phyloP scores from a whole-genome alignment of 2,113 vertebrate species.

The Ptychochromis oligacanthus region DNA sequence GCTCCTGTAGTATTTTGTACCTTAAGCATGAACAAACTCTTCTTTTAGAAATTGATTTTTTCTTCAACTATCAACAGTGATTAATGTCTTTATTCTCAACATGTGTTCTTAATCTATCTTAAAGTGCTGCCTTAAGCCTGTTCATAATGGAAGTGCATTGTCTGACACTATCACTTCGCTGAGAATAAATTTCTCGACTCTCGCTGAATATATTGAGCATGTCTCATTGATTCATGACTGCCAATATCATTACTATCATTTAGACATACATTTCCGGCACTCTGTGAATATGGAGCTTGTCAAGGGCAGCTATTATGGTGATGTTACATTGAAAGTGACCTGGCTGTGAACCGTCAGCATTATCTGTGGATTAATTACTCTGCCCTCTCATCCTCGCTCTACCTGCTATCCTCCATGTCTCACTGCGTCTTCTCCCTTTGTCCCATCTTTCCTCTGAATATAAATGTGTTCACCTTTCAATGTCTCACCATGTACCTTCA shows the following conservation, averaged over 20 bases:
- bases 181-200: constrained; percentile 33
- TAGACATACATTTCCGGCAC: constrained; percentile 35
- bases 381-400: constrained; percentile 20
- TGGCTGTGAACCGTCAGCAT: constrained; percentile 55
- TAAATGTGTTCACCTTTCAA: constrained; percentile 7
- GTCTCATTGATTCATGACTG: constrained; percentile 62
- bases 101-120: constrained; percentile 35
- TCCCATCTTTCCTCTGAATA: constrained; percentile 38
- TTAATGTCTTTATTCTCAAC: constrained; percentile 33
- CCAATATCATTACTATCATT: constrained; percentile 54
- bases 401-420: constrained; percentile 9
- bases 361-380: constrained; percentile 63
- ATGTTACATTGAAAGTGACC: constrained; percentile 54
- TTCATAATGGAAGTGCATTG: constrained; percentile 47
- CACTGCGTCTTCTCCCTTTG: not conserved
- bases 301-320: constrained; percentile 58
- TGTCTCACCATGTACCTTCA: not conserved
- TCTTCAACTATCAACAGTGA: constrained; percentile 8
- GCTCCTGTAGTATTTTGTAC: not conserved
- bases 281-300: constrained; percentile 47
- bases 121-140: constrained; percentile 14
- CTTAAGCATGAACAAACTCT: not conserved
- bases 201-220: constrained; percentile 46
- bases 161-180: constrained; percentile 18
- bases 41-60: constrained; percentile 29